These are phyloP conservation scores for Palythoa grandiflora DNA, from an alignment of 92 coral and sea anemone genomes.

Conservation along the genomic window DNA sequence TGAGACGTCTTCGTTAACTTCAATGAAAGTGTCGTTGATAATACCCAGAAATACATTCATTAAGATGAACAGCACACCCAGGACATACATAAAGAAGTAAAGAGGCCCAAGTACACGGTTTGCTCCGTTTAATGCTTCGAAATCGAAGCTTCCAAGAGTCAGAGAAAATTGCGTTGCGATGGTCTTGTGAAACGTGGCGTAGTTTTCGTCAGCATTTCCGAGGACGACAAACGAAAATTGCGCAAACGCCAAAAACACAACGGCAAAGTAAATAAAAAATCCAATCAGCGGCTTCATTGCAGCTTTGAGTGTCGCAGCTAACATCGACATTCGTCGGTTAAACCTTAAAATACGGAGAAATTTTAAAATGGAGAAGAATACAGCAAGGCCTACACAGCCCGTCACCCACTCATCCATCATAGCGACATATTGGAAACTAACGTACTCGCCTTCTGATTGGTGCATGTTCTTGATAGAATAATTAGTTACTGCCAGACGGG, in stretches of 20 bases:
- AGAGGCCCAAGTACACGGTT: conserved; percentile 84
- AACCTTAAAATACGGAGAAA: conserved; percentile 89
- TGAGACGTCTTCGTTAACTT: conserved; percentile 80
- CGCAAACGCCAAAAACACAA: conserved; percentile 88
- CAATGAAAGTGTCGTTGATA: conserved; percentile 79
- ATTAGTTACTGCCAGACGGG: conserved; percentile 59
- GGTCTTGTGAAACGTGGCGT: conserved; percentile 80
- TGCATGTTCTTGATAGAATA: conserved; percentile 73
- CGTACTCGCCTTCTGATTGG: conserved; percentile 51
- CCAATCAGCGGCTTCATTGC: conserved; percentile 78
- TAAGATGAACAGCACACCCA: conserved; percentile 80
- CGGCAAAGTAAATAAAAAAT: conserved; percentile 77
- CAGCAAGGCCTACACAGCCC: conserved; percentile 85
- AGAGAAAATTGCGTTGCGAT: conserved; percentile 80
- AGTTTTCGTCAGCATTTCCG: conserved; percentile 63
- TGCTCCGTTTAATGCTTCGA: conserved; percentile 66
- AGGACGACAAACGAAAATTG: conserved; percentile 84
- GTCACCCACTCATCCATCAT: conserved; percentile 95
- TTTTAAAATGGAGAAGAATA: conserved; percentile 91
- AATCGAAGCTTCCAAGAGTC: conserved; percentile 91
- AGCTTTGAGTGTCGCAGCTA: conserved; percentile 77
- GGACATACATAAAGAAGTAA: conserved; percentile 86
- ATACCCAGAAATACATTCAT: conserved; percentile 92
- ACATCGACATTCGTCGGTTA: conserved; percentile 88
- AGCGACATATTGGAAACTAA: conserved; percentile 85